Conservation (phyloP, 1,140 invertebrate genomes). For the Asbolus verrucosus region DNA sequence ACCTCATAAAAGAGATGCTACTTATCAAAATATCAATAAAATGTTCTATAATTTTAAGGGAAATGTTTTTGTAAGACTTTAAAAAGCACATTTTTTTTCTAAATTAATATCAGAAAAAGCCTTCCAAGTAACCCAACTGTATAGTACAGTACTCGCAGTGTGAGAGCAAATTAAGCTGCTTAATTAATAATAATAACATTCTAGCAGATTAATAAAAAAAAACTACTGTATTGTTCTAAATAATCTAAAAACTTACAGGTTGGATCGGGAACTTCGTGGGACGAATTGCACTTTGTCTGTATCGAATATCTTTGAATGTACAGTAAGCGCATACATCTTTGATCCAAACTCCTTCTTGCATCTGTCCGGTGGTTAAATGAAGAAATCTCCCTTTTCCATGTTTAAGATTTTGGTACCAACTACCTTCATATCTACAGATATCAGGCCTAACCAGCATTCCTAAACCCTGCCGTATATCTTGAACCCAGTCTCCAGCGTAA, state of each 20-base stretch:
- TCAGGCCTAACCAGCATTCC: constrained; percentile 63
- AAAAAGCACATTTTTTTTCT: too few relatives aligned
- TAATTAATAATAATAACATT: too few relatives aligned
- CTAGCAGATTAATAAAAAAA: too few relatives aligned
- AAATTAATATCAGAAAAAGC: too few relatives aligned
- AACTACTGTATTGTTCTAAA: too few relatives aligned
- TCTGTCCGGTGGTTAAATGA: constrained; percentile 71
- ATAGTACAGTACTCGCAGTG: too few relatives aligned
- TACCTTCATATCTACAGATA: constrained; percentile 74
- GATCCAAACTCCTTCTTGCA: constrained; percentile 72
- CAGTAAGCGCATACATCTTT: constrained; percentile 67
- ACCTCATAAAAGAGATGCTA: too few relatives aligned
- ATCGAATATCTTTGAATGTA: constrained; percentile 69
- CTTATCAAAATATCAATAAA: too few relatives aligned
- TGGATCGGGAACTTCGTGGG: constrained; percentile 71
- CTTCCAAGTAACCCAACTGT: too few relatives aligned
- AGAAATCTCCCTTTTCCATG: constrained; percentile 71
- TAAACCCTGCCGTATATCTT: constrained; percentile 62
- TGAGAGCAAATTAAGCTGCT: too few relatives aligned
- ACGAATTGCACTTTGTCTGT: constrained; percentile 67
- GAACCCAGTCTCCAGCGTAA: constrained; percentile 71
- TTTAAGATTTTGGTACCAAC: constrained; percentile 69
- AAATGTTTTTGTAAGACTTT: too few relatives aligned
- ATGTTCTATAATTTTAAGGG: too few relatives aligned
- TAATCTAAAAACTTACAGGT: constrained; percentile 61